Base-by-base conservation (phyloP, 2,797 vertebrate species). In the Paratrypauchen microcephalus region DNA sequence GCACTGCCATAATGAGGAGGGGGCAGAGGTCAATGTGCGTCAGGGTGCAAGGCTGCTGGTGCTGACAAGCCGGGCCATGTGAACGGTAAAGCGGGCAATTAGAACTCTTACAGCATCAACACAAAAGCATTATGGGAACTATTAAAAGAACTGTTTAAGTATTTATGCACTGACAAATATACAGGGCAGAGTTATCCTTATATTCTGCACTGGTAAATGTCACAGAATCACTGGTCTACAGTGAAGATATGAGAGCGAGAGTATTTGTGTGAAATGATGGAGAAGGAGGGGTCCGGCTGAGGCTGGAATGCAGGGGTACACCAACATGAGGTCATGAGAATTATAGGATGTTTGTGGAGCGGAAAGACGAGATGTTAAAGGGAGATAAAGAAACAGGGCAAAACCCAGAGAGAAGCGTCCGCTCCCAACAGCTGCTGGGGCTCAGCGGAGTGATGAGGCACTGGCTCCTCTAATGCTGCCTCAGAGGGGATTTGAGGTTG, bases 281-380 rank as follows among this genome's bases (percentile, higher is more conserved):
- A 71, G 66, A 72, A 81, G 76, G 79, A 77, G 82, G 78, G 66
- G 80, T 75, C 71, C 71, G 32, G 74, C 45, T 66, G 24, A 79
- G 67, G 56, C 76, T 79, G 83, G 85, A 89, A 87, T 83, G 80
- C 68, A 74, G 80, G 81, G 73, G 72, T 77, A 76, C 74, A 79
- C 79, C 7, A 30, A 72, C 65, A 79, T 91, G 87, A 91, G 87
- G 83, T 87, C 87, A 90, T 86, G 84, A 78, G 86, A 91, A 86
- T 83, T 61, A 83, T 71, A 72, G 79, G 77, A 83, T 81, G 79
- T 88, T 87, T 87, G 73, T 69, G 77, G 70, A 87, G 78, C 70
- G 69, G 60, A 64, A 74, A 76, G 58, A 63, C 30, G 6, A 80
- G 75, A 80, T 77, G 71, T 74, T 58, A 73, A 76, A 36, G 32